Base-by-base conservation (phyloP, 2,888 invertebrate species). In the Spisula subtruncata region DNA sequence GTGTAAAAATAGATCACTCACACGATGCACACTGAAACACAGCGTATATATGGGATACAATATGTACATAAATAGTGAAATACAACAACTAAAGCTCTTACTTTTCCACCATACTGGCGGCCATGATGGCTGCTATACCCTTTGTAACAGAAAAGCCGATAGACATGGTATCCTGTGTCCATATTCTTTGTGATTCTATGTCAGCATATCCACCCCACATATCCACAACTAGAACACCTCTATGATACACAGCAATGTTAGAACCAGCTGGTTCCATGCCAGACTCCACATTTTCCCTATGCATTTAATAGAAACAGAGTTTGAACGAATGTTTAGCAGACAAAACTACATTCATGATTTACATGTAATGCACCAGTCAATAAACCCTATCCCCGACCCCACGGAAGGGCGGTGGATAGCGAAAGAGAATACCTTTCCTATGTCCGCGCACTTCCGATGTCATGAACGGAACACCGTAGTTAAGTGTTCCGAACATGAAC, bases 91-190 rank as follows among this genome's bases (percentile, higher is more conserved):
- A 12, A 51, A 51, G 35, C 18, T 75, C 89, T 60, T 90, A 96
- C 96, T 92, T 94, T 88, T 97, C 97, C 8, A 97, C 97, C 51
- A 97, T 93, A 87, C 94, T 94, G 0, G 95, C 96, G n/a, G 95
- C 92, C 4, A 93, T 91, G 18, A 96, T 89, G 20, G 96, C 95
- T 0, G 94, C 93, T 0, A 95, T 93, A 14, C 94, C 95, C 90
- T 96, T 96, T 0, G 95, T 93, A 16, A 92, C 84, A 1, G 96
- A 96, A 83, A 90, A 95, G 0, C 91, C 90, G 54, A 92, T 83
- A 12, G 94, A 89, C 32, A 96, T 87, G 0, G 96, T 96, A 75
- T 95, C 93, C 16, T 94, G 90, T 25, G 92, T 89, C 96, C 96
- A 96, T 14, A 94, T 93, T 80, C 91, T 89, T 5, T 91, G 81